Conservation (phyloP, 2,888 invertebrate genomes). For the Oithona nana region DNA sequence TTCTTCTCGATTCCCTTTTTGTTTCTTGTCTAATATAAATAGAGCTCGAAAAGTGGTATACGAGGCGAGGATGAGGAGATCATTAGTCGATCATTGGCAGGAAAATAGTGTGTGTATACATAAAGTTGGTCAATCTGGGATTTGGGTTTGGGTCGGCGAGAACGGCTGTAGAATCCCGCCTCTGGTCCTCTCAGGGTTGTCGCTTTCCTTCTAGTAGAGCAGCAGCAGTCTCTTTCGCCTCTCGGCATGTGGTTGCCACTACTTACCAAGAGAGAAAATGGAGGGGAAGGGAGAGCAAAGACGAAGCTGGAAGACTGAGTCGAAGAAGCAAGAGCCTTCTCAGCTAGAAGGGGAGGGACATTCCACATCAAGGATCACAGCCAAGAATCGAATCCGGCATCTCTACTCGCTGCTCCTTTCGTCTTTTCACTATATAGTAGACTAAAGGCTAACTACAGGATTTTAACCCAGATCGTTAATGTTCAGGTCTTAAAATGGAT, state of each 20-base stretch:
- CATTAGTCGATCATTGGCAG: not conserved
- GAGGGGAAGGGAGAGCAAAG: too few relatives aligned
- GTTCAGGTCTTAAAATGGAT: too few relatives aligned
- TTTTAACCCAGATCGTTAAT: too few relatives aligned
- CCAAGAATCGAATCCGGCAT: not conserved
- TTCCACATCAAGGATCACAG: not conserved
- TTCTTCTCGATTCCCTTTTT: too few relatives aligned
- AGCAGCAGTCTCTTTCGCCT: not conserved
- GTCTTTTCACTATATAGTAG: too few relatives aligned
- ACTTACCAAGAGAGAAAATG: not conserved
- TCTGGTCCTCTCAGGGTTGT: constrained; percentile 3
- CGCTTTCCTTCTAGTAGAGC: not conserved
- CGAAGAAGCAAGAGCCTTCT: not conserved
- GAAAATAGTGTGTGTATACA: constrained; percentile 1
- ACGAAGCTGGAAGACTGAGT: not conserved
- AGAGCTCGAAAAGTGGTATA: too few relatives aligned
- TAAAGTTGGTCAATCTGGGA: constrained; percentile 11
- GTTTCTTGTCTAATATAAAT: too few relatives aligned
- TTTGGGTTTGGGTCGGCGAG: constrained; percentile 1
- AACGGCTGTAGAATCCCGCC: constrained; percentile 1
- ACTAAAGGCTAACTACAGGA: too few relatives aligned
- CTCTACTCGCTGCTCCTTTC: too few relatives aligned
- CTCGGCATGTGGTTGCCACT: not conserved
- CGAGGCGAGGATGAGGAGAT: not conserved
- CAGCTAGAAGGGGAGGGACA: not conserved